A percentile compares a stretch with the other conserved stretches of the same genome.
These are phyloP conservation scores for Drosophila birchii DNA, from an alignment of 2,888 invertebrate species.

Conservation along the genomic window DNA sequence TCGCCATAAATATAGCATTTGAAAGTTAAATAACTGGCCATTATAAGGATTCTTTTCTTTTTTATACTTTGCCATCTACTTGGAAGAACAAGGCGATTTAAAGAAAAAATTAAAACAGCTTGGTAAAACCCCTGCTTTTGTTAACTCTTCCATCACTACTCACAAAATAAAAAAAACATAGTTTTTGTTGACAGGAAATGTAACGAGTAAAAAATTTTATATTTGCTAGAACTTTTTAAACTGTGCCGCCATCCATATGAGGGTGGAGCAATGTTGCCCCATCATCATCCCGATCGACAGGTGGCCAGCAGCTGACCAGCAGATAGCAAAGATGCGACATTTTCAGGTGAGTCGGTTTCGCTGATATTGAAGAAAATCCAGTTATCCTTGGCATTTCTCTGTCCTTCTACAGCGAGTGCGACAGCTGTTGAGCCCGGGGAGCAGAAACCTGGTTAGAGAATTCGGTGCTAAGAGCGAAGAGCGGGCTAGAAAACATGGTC, in stretches of 20 bases:
- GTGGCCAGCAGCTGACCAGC: slow-evolving; percentile 23
- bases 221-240: not conserved
- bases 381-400: not conserved
- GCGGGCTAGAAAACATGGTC: not conserved
- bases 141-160: too few relatives aligned
- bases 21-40: too few relatives aligned
- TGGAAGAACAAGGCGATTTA: too few relatives aligned
- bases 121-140: too few relatives aligned
- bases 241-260: not conserved
- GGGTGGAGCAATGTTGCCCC: slow-evolving; percentile 10
- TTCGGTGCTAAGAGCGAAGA: slow-evolving; percentile 36
- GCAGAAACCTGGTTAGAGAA: not conserved
- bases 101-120: too few relatives aligned
- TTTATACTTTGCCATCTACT: too few relatives aligned
- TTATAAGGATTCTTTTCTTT: too few relatives aligned
- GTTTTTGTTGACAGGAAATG: not conserved
- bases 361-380: fast-evolving
- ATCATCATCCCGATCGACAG: slow-evolving; percentile 4
- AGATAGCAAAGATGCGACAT: slow-evolving; percentile 19
- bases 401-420: slow-evolving; percentile 2
- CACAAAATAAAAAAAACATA: too few relatives aligned
- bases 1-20: too few relatives aligned
- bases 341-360: slow-evolving; percentile 15
- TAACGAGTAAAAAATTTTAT: not conserved
- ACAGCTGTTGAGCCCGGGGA: slow-evolving; percentile 11